Evolutionary conservation across 1,140 invertebrate genomes (phyloP).

Genomic region (Lineus longissimus): DNA sequence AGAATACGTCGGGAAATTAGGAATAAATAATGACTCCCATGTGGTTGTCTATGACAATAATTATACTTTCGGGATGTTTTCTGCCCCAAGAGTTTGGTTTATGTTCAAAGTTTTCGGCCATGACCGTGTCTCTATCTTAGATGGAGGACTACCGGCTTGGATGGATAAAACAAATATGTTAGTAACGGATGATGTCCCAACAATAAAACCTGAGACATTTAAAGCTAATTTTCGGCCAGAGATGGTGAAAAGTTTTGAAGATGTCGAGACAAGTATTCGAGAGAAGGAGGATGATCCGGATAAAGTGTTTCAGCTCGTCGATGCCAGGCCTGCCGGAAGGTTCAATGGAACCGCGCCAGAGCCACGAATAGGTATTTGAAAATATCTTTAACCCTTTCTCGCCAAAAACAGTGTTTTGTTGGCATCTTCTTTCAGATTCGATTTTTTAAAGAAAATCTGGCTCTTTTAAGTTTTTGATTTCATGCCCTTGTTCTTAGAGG

Average conservation of each 20-base stretch:
- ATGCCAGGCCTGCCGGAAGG: slow-evolving; percentile 37
- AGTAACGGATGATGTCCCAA: slow-evolving; percentile 19
- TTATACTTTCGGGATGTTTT: slow-evolving; percentile 37
- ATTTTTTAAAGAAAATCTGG: background rate
- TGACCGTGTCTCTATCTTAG: slow-evolving; percentile 36
- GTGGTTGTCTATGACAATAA: slow-evolving; percentile 49
- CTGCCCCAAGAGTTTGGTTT: slow-evolving; percentile 48
- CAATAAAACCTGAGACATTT: slow-evolving; percentile 25
- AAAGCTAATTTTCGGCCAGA: slow-evolving; percentile 24
- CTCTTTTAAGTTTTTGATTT: no score
- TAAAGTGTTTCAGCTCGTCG: slow-evolving; percentile 31
- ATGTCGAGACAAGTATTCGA: slow-evolving; percentile 33
- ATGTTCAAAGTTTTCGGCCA: slow-evolving; percentile 47
- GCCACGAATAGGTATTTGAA: slow-evolving; percentile 37
- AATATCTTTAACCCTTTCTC: background rate
- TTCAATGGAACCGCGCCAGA: slow-evolving; percentile 42
- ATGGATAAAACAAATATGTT: slow-evolving; percentile 18
- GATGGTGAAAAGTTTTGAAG: slow-evolving; percentile 36
- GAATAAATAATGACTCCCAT: slow-evolving; percentile 43
- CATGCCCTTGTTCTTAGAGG: no score
- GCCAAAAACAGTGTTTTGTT: background rate
- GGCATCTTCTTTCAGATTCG: background rate
- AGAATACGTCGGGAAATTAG: slow-evolving; percentile 41
- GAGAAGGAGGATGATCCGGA: slow-evolving; percentile 11
- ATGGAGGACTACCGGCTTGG: slow-evolving; percentile 46